Evolutionary conservation across 2,888 invertebrate species (phyloP), one percentile per base, ranked within the genome.

Genomic region (Norana najaformis): DNA sequence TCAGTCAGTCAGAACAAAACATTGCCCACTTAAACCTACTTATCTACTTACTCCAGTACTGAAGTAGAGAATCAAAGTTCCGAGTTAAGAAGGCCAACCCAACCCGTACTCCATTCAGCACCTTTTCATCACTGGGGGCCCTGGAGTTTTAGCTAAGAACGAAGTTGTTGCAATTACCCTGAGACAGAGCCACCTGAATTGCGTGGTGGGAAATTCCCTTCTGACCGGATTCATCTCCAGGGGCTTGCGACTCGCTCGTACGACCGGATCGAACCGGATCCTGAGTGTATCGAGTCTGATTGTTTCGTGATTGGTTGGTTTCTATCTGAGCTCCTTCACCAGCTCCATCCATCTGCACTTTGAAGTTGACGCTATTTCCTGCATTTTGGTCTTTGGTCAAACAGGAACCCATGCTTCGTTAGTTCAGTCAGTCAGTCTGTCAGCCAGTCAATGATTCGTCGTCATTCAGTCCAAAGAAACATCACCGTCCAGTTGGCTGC

Each of bases 141-240:
- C n/a, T n/a, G n/a, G n/a, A n/a, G n/a, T n/a, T n/a, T n/a, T n/a
- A n/a, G n/a, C n/a, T n/a, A n/a, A n/a, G n/a, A n/a, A n/a, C n/a
- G n/a, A n/a, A n/a, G n/a, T n/a, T n/a, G n/a, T n/a, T n/a, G n/a
- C n/a, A n/a, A n/a, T n/a, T n/a, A n/a, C 89, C 89, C 35, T 89
- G 89, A 30, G 89, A 39, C 18, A 89, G 41, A 35, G 89, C 89
- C 41, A 47, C 89, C 41, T 89, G 89, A 41, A 89, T 89, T 3
- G 41, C 89, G 30, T 53, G 89, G 30, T 89, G 89, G 6, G 89
- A 39, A 11, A 89, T 38, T 23, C 35, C 35, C 89, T 89, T 89
- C 47, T 41, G 41, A 39, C 35, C 20, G 11, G 38, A 5, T 6
- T 89, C 89, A 11, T 23, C 89, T 47, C 30, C 89, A 34, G 41